Percentiles rank a stretch among this genome's conserved stretches.
phyloP scores from a whole-genome alignment of 2,888 invertebrate genomes.

The Idaea dimidiata region DNA sequence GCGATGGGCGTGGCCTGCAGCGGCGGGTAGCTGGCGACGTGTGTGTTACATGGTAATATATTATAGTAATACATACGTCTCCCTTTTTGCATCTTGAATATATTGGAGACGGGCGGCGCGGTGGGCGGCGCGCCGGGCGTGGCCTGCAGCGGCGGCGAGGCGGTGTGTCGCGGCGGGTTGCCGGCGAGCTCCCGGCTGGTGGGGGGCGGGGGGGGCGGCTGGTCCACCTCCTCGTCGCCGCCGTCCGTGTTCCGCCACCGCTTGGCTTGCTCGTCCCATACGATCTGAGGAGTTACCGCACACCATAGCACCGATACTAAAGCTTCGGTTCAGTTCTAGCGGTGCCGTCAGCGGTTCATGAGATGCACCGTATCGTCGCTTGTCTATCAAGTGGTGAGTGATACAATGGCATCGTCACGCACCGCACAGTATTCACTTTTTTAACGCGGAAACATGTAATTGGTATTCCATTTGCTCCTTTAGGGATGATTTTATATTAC shows the following conservation, averaged over 20 bases:
- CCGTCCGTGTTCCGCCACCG: conserved; percentile 93
- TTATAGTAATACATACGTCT: no score
- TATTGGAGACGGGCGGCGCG: conserved; percentile 78
- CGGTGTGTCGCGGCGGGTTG: no score
- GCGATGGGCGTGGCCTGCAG: conserved; percentile 35
- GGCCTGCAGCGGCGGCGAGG: conserved; percentile 38
- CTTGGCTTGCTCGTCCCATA: conserved; percentile 94
- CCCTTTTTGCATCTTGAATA: conserved; percentile 90
- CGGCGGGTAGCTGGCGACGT: conserved; percentile 21
- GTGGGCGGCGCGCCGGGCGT: conserved; percentile 34
- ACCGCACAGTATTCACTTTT: no score
- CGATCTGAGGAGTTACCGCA: conserved; percentile 82
- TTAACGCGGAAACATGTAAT: no score
- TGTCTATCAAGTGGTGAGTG: no score
- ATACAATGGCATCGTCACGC: no score
- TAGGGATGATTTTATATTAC: no score
- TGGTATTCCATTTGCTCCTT: no score
- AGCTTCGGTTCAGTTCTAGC: not conserved
- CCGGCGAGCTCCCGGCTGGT: conserved; percentile 22
- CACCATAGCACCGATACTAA: not conserved
- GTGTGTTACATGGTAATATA: no score
- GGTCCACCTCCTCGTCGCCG: conserved; percentile 75
- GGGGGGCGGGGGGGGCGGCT: conserved; percentile 56
- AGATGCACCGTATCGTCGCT: no score
- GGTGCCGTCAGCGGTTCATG: no score